Conservation (phyloP, 2,797 vertebrate species). For the Acropternis orthonyx region DNA sequence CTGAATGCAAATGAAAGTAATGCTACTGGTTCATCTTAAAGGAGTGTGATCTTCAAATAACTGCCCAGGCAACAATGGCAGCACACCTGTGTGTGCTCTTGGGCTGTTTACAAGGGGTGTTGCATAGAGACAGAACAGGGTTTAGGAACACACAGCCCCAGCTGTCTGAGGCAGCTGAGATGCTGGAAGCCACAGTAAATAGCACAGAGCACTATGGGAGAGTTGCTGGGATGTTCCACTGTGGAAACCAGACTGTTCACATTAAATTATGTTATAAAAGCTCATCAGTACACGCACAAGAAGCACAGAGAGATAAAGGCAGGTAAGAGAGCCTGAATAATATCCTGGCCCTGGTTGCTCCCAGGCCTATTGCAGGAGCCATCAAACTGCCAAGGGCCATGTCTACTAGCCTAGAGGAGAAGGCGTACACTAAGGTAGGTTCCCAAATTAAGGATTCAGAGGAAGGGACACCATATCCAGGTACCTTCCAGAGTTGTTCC, state of each 20-base stretch:
- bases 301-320: not conserved
- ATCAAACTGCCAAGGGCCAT: not conserved
- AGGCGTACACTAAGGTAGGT: not conserved
- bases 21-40: not conserved
- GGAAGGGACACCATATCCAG: not conserved
- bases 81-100: not conserved
- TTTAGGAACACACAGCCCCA: not conserved
- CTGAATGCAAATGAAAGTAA: not conserved
- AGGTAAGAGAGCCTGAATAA: not conserved
- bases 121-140: not conserved
- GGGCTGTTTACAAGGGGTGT: not conserved
- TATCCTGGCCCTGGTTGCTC: not conserved
- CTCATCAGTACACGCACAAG: not conserved
- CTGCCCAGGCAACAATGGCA: not conserved
- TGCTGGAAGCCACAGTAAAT: not conserved
- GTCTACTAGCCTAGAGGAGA: not conserved
- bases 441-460: not conserved
- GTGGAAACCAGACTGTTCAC: not conserved
- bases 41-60: not conserved
- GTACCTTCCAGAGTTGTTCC: not conserved
- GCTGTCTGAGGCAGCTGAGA: not conserved
- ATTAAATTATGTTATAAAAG: not conserved
- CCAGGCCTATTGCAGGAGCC: not conserved
- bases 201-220: not conserved
- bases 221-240: not conserved